Percentiles rank a stretch among this genome's conserved stretches.
Evolutionary conservation across 2,797 vertebrate genomes (phyloP).

Genomic region (Arrhamphus sclerolepis): DNA sequence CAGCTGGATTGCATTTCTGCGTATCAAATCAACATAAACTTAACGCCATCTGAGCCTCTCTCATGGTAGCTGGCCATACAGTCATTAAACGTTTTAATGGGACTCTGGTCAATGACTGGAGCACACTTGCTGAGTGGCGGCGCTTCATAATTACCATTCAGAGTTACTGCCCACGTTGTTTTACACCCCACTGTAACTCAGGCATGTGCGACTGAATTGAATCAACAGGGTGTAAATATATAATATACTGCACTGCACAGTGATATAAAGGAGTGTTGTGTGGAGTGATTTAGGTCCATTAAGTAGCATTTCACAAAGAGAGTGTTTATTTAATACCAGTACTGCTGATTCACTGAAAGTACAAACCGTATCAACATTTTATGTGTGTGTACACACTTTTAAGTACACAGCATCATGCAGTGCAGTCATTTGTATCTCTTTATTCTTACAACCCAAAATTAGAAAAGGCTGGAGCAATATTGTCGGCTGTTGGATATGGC

Average conservation of each 20-base stretch:
- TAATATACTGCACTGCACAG: conserved; percentile 18
- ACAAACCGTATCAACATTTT: neutral
- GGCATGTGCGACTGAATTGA: conserved; percentile 53
- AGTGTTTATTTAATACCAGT: conserved; percentile 34
- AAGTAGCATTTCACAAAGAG: conserved; percentile 34
- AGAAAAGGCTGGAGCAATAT: no score
- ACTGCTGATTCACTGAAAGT: neutral
- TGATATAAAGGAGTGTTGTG: conserved; percentile 34
- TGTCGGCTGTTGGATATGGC: no score
- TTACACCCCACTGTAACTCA: conserved; percentile 62
- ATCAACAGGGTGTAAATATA: conserved; percentile 49
- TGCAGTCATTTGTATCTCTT: no score
- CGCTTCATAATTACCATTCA: conserved; percentile 62
- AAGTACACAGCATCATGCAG: no score
- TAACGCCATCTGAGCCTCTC: conserved; percentile 8
- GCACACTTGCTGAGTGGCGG: conserved; percentile 57
- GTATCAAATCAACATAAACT: conserved; percentile 35
- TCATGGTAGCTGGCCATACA: conserved; percentile 7
- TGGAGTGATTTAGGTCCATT: conserved; percentile 48
- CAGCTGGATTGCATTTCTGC: conserved; percentile 17
- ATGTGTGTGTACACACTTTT: neutral
- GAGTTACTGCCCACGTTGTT: conserved; percentile 57
- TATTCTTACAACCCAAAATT: no score
- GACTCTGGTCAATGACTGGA: conserved; percentile 49
- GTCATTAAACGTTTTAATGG: conserved; percentile 53